phyloP scores from a whole-genome alignment of 2,797 vertebrate species.

The Danionella dracula region DNA sequence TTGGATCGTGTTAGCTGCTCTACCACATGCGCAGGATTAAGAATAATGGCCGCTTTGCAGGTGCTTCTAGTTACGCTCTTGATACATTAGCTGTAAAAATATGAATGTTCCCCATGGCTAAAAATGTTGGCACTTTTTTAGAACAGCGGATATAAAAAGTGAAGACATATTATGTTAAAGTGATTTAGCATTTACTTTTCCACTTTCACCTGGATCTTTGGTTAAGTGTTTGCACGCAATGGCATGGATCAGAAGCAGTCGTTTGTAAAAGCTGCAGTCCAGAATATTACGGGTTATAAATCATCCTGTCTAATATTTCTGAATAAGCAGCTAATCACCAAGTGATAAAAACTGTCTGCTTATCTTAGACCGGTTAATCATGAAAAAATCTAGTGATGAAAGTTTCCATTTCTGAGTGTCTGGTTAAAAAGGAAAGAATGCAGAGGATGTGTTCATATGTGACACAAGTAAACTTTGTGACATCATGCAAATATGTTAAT shows the following conservation, averaged over 20 bases:
- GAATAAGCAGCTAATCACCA: no score
- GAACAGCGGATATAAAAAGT: constrained; percentile 45
- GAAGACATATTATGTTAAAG: constrained; percentile 30
- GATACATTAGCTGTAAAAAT: constrained; percentile 64
- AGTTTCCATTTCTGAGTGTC: no score
- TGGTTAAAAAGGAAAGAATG: no score
- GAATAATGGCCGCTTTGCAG: constrained; percentile 51
- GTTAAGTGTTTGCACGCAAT: background rate
- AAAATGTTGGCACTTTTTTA: constrained; percentile 59
- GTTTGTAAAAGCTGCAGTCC: constrained; percentile 11
- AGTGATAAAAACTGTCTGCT: no score
- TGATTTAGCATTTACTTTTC: constrained; percentile 45
- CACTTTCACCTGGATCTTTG: constrained; percentile 27
- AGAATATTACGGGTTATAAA: no score
- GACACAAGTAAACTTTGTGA: no score
- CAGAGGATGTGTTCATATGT: no score
- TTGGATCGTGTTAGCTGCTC: constrained; percentile 14
- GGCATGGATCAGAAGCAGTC: constrained; percentile 33
- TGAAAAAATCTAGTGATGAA: no score
- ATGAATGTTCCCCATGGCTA: constrained; percentile 54
- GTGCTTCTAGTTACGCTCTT: constrained; percentile 67
- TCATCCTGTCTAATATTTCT: no score
- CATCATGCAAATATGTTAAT: no score
- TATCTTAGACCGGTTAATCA: no score
- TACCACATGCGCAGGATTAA: constrained; percentile 61